Base-by-base conservation (phyloP, 2,113 vertebrate species). In the Ophiodon elongatus region DNA sequence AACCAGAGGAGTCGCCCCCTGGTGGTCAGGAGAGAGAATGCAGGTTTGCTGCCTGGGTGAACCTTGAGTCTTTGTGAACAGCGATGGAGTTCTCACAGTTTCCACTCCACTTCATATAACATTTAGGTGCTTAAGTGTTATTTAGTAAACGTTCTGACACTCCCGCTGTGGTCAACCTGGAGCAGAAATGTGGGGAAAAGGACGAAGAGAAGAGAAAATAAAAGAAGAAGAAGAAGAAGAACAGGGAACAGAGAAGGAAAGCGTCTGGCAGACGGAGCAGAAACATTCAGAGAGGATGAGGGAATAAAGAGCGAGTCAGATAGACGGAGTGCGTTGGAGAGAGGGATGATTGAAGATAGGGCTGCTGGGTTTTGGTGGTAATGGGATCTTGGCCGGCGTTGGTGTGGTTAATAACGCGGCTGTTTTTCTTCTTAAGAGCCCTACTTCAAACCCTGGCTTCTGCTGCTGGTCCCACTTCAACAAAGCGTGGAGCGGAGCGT, bases 391-490 rank as follows among this genome's bases (percentile, higher is more conserved):
- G 90, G 88, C 85, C 27, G 79, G 62, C 75, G 67, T 73, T 8
- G 70, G 21, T 37, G 82, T 80, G 83, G 82, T 88, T 93, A 88
- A 85, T 88, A 90, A 85, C 82, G 4, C 59, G 73, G 72, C 89
- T 92, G 84, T 88, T 92, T 92, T 93, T 92, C 83, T 90, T 91
- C 89, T 88, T 86, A 90, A 88, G 85, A 82, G 85, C 76, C 31
- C 74, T 65, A 45, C 82, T 92, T 92, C 82, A 87, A 89, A 87
- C 79, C 64, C 77, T 59, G 74, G 85, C 75, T 79, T 14, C 80
- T 80, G 77, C 88, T 82, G 80, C 76, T 74, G 86, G 68, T 79
- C 74, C 67, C 80, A 65, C 76, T 91, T 72, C 83, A 88, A 88
- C 87, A 85, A 82, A 82, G 73, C 68, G 21, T 73, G 76, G 74